Conservation (phyloP, 2,797 vertebrate species). For the Sandelia bainsii region DNA sequence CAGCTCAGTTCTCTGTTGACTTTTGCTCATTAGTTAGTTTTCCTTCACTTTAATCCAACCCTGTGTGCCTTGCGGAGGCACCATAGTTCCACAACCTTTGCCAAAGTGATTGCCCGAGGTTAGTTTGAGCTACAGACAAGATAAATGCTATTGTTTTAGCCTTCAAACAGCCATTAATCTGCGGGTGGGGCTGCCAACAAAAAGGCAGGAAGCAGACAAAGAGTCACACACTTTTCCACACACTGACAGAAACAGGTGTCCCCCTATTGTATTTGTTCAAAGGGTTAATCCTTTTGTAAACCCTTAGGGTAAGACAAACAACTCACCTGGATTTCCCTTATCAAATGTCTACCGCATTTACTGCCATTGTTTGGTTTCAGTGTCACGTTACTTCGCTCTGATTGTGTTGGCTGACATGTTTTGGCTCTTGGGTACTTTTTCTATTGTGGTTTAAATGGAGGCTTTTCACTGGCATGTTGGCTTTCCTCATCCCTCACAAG, state of each 20-base stretch:
- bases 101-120: slow-evolving; percentile 64
- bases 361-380: slow-evolving; percentile 54
- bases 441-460: slow-evolving; percentile 56
- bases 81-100: slow-evolving; percentile 45
- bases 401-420: slow-evolving; percentile 65
- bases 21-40: slow-evolving; percentile 39
- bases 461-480: slow-evolving; percentile 61
- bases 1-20: slow-evolving; percentile 24
- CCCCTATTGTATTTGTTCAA: slow-evolving; percentile 36
- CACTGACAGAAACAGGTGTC: slow-evolving; percentile 66
- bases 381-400: slow-evolving; percentile 55
- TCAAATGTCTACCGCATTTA: slow-evolving; percentile 50
- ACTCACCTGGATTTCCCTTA: slow-evolving; percentile 54
- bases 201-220: slow-evolving; percentile 61
- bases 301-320: slow-evolving; percentile 38
- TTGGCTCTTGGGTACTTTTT: slow-evolving; percentile 41
- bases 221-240: slow-evolving; percentile 40
- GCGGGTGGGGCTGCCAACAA: slow-evolving; percentile 65
- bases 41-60: slow-evolving; percentile 36
- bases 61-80: slow-evolving; percentile 20
- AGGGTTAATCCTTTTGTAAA: slow-evolving; percentile 67
- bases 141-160: slow-evolving; percentile 78
- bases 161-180: slow-evolving; percentile 74
- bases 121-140: slow-evolving; percentile 65
- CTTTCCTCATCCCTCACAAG: slow-evolving; percentile 59